phyloP scores from a whole-genome alignment of 2,113 vertebrate species.

The Amphiprion ocellaris region DNA sequence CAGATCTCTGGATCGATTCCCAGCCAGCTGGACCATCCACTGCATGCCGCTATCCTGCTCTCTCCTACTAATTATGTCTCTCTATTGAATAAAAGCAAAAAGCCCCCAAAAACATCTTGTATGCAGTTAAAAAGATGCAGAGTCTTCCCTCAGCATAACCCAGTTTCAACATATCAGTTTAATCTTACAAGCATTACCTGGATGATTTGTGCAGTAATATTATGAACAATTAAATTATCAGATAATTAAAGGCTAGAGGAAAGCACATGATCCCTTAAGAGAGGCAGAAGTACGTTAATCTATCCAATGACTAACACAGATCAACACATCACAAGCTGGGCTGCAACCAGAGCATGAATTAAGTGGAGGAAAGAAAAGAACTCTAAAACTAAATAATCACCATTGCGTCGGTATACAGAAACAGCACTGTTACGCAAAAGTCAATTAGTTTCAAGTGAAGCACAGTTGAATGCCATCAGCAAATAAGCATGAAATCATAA shows the following conservation, averaged over 20 bases:
- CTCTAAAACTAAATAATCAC: conserved; percentile 4
- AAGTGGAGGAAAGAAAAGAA: background rate
- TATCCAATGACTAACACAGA: conserved; percentile 18
- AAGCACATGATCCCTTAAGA: conserved; percentile 22
- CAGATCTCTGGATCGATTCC: too few relatives aligned
- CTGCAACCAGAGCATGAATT: conserved; percentile 16
- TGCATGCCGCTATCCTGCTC: too few relatives aligned
- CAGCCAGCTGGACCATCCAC: too few relatives aligned
- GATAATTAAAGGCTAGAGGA: background rate
- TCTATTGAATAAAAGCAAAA: too few relatives aligned
- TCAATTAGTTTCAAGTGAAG: conserved; percentile 19
- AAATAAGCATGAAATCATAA: background rate
- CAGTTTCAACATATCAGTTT: background rate
- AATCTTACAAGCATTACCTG: background rate
- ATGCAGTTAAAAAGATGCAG: background rate
- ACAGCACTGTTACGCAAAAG: background rate
- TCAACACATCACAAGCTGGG: background rate
- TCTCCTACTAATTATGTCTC: too few relatives aligned
- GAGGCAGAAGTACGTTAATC: background rate
- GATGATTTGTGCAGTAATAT: background rate
- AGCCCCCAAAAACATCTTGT: background rate
- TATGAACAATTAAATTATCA: background rate
- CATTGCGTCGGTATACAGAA: conserved; percentile 22
- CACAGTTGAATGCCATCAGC: background rate
- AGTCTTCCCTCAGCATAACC: background rate